A percentile compares a stretch with the other conserved stretches of the same genome.
These are phyloP conservation scores for Ataeniobius toweri DNA, from an alignment of 2,797 vertebrate species.

Conservation along the genomic window DNA sequence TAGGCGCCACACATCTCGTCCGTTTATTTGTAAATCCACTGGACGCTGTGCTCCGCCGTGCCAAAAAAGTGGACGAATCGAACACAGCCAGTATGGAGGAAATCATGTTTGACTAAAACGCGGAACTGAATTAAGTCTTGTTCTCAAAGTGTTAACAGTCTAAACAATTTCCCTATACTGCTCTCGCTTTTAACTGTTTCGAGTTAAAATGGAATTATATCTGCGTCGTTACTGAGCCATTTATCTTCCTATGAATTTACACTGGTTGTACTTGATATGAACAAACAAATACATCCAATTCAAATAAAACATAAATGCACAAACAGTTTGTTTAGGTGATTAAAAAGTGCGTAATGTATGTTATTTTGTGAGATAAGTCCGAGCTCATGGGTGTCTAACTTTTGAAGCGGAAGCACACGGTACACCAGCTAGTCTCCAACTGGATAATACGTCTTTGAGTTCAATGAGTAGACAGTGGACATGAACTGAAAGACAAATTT, in stretches of 20 bases:
- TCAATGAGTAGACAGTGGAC: constrained; percentile 78
- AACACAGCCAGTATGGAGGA: constrained; percentile 31
- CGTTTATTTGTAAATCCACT: not conserved
- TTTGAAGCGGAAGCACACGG: constrained; percentile 71
- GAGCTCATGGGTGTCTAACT: constrained; percentile 73
- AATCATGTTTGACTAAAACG: constrained; percentile 49
- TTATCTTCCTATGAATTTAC: not conserved
- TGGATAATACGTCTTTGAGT: constrained; percentile 78
- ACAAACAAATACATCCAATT: not conserved
- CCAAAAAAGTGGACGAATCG: constrained; percentile 6
- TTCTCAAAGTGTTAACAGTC: not conserved
- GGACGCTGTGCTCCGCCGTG: not conserved
- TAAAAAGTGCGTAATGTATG: rapidly evolving
- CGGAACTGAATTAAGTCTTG: constrained; percentile 34
- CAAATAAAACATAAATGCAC: not conserved
- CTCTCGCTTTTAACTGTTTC: not conserved
- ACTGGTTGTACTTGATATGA: not conserved
- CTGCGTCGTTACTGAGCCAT: not conserved
- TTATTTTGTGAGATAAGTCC: not conserved
- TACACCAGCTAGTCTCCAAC: constrained; percentile 68
- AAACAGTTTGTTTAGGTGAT: not conserved
- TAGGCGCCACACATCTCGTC: not conserved
- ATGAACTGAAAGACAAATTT: constrained; percentile 70
- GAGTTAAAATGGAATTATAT: not conserved
- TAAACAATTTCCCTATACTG: not conserved